These are phyloP conservation scores for Dasypus novemcinctus DNA, from an alignment of 2,113 vertebrate species.

Conservation along the genomic window DNA sequence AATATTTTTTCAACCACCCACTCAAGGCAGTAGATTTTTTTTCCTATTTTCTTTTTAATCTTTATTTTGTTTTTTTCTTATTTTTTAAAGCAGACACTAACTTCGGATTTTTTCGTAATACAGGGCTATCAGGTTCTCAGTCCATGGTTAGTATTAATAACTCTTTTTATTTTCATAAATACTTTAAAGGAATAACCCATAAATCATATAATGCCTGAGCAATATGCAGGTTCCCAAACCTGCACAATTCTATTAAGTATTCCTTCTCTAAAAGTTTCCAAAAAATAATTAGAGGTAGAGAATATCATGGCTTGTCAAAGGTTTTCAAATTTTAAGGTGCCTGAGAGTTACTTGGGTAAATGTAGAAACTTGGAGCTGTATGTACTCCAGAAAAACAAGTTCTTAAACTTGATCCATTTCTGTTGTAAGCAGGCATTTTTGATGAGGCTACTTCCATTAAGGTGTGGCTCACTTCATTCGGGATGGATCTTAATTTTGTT, in stretches of 20 bases:
- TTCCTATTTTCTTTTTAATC: not conserved
- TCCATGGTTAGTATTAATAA: not conserved
- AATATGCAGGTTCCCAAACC: not conserved
- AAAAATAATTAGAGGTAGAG: not conserved
- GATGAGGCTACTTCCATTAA: too few relatives aligned
- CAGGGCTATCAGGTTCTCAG: not conserved
- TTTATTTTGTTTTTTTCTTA: not conserved
- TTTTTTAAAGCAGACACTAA: not conserved
- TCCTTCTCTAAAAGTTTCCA: not conserved
- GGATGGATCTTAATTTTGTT: too few relatives aligned
- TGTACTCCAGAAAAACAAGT: too few relatives aligned
- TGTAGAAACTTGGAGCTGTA: too few relatives aligned
- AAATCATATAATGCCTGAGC: not conserved
- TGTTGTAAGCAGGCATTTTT: too few relatives aligned
- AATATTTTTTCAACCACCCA: not conserved
- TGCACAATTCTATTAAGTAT: not conserved
- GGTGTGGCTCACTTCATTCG: too few relatives aligned
- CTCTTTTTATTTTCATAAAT: not conserved
- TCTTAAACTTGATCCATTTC: too few relatives aligned
- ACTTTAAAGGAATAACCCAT: not conserved
- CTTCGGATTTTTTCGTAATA: not conserved
- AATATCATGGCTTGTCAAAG: not conserved
- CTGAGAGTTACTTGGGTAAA: not conserved
- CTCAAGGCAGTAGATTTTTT: not conserved
- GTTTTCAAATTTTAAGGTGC: not conserved